Conservation (phyloP, 2,113 vertebrate genomes). For the Accipiter cooperii region DNA sequence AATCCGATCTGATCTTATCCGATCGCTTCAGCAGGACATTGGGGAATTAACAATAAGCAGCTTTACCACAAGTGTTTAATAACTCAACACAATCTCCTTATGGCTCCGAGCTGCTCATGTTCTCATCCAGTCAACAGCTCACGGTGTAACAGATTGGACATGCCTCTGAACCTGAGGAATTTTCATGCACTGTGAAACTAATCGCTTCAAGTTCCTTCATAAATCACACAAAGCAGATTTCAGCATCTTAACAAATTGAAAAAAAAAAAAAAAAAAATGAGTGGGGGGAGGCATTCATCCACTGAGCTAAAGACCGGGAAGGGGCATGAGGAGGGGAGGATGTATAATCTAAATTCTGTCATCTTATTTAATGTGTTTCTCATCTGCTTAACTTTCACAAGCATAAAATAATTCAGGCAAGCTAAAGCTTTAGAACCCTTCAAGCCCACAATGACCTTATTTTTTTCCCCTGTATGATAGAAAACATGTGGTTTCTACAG, state of each 20-base stretch:
- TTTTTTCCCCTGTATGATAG: slow-evolving; percentile 1
- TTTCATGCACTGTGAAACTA: slow-evolving; percentile 84
- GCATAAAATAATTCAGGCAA: slow-evolving; percentile 70
- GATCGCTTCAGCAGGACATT: slow-evolving; percentile 84
- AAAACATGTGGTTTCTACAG: slow-evolving; percentile 58
- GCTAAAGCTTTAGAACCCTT: slow-evolving; percentile 61
- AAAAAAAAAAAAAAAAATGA: background rate
- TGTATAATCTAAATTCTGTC: slow-evolving; percentile 68
- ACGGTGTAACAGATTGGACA: slow-evolving; percentile 78
- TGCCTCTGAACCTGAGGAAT: slow-evolving; percentile 80
- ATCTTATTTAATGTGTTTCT: slow-evolving; percentile 72
- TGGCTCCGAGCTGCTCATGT: slow-evolving; percentile 79
- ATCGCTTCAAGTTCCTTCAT: slow-evolving; percentile 83
- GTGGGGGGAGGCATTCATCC: slow-evolving; percentile 25
- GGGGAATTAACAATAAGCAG: slow-evolving; percentile 87
- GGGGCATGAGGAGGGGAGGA: background rate
- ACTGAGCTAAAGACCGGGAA: slow-evolving; percentile 50
- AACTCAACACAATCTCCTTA: slow-evolving; percentile 92
- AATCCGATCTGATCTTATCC: slow-evolving; percentile 87
- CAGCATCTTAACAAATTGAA: slow-evolving; percentile 78
- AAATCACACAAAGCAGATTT: slow-evolving; percentile 84
- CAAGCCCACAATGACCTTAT: slow-evolving; percentile 64
- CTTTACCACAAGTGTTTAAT: slow-evolving; percentile 93
- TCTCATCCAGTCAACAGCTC: slow-evolving; percentile 77
- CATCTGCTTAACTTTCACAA: slow-evolving; percentile 74